Evolutionary conservation across 2,888 invertebrate species (phyloP), one percentile per base, ranked within the genome.

Genomic region (Microchrysa polita): DNA sequence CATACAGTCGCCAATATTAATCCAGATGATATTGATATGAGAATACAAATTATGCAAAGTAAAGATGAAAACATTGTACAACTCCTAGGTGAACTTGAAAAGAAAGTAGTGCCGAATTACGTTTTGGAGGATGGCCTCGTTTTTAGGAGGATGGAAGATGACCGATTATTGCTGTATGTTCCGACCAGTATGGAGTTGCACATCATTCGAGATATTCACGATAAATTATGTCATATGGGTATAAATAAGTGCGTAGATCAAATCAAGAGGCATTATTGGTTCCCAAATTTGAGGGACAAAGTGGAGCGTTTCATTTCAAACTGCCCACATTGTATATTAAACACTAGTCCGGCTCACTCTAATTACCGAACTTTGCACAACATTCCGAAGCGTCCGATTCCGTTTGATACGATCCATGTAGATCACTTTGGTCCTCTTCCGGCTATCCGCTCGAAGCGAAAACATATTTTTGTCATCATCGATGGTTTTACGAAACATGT

Each of bases 231-330:
- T 71, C 82, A 82, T 75, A 61, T 80, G 65, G 81, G 27, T 7
- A 7, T 34, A 34, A 34, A 2, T 2, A 34, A 34, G 27, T 34
- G 27, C 7, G 27, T 34, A 80, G 1, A 65, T 79, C 14, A 80
- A 80, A 4, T 83, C 55, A 75, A 20, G 34, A 61, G 72, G 73
- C 74, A 73, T n/a, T 82, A 81, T 77, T 82, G 81, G 80, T 81
- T 82, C 76, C 79, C 78, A 16, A 77, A 79, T 34, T 77, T 81
- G 74, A 78, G 67, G 60, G 20, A 67, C 0, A 77, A 77, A 59
- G 76, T 77, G n/a, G 69, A 72, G 10, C 1, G 12, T 20, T 74
- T 71, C 69, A 74, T 77, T 57, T 74, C 73, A 18, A 76, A 76
- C 44, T 76, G 75, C 27, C 57, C 65, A 1, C 48, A 69, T 5